Evolutionary conservation across 2,113 vertebrate genomes (phyloP).

Genomic region (Australoheros scitulus): DNA sequence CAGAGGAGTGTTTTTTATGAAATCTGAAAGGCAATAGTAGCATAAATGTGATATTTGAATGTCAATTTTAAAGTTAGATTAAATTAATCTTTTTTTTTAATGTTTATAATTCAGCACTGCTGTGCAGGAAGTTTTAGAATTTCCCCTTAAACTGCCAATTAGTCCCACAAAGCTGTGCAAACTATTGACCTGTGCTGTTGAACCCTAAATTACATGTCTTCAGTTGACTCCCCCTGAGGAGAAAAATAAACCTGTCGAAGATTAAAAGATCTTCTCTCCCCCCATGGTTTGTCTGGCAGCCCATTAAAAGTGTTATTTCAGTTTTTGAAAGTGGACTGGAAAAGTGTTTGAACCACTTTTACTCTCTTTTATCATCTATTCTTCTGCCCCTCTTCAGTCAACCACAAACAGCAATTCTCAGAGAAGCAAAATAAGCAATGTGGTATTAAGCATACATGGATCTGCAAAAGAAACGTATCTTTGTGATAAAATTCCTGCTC

Average conservation of each 20-base stretch:
- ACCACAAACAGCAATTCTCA: not conserved
- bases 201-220: slow-evolving; percentile 10
- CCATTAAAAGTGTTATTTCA: not conserved
- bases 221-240: slow-evolving; percentile 19
- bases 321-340: not conserved
- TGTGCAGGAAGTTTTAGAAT: not conserved
- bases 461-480: not conserved
- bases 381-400: not conserved
- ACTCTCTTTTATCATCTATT: not conserved
- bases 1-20: not conserved
- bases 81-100: not conserved
- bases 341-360: not conserved
- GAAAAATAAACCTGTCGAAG: not conserved
- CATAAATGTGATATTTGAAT: not conserved
- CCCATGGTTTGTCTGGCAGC: not conserved
- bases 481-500: not conserved
- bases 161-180: not conserved
- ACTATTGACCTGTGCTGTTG: not conserved
- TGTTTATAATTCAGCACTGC: not conserved
- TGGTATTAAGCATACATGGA: not conserved
- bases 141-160: slow-evolving; percentile 18
- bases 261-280: slow-evolving; percentile 25
- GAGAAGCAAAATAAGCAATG: not conserved
- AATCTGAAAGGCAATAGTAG: not conserved
- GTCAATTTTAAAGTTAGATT: not conserved